Evolutionary conservation across 2,888 invertebrate species (phyloP).

Genomic region (Brachypalpus laphriformis): DNA sequence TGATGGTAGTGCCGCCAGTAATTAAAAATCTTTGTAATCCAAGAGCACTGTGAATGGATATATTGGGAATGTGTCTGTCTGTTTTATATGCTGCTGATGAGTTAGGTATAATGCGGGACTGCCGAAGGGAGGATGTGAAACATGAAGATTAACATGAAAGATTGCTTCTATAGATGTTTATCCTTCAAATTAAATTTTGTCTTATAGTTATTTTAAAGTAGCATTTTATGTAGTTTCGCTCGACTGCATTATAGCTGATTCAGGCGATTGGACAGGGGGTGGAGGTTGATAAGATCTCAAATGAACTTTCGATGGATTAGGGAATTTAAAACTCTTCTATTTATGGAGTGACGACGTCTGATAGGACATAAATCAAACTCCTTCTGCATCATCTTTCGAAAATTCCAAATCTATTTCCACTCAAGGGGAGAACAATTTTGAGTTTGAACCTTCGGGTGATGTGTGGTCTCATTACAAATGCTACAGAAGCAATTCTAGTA

Average conservation of each 20-base stretch:
- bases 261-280: background rate
- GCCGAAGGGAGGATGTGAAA: background rate
- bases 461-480: too few relatives aligned
- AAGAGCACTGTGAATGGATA: constrained; percentile 14
- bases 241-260: background rate
- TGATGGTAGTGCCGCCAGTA: background rate
- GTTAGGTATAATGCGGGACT: background rate
- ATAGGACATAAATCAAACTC: too few relatives aligned
- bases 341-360: too few relatives aligned
- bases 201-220: background rate
- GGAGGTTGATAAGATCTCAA: background rate
- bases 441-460: too few relatives aligned
- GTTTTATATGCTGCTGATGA: constrained; percentile 18
- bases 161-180: constrained; percentile 20
- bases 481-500: too few relatives aligned
- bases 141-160: constrained; percentile 18
- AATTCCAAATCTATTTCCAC: too few relatives aligned
- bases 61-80: background rate
- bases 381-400: too few relatives aligned
- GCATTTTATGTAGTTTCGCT: background rate
- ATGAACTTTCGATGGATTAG: background rate
- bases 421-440: too few relatives aligned
- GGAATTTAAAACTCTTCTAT: too few relatives aligned
- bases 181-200: background rate
- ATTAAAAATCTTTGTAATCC: constrained; percentile 58